Evolutionary conservation across 2,888 invertebrate genomes (phyloP).

Genomic region (Apamea epomidion): DNA sequence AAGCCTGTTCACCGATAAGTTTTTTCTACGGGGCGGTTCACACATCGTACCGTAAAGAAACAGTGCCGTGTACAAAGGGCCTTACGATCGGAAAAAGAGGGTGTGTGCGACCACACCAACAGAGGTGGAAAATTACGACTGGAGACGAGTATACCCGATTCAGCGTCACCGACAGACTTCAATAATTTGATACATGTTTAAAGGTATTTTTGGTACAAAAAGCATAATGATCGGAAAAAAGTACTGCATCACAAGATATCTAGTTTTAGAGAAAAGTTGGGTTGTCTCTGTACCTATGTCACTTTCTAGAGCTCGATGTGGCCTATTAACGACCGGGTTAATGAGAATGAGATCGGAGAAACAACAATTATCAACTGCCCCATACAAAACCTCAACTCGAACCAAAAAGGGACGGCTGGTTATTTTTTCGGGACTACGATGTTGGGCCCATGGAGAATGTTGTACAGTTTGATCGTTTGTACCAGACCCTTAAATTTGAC

Average conservation of each 20-base stretch:
- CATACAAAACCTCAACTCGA: too few species aligned
- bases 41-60: neutral
- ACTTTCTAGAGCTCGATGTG: neutral
- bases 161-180: neutral
- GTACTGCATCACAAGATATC: neutral
- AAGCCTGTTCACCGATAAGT: too few species aligned
- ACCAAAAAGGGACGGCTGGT: too few species aligned
- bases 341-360: neutral
- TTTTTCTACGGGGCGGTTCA: neutral
- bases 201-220: slow-evolving; percentile 24
- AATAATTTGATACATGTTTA: slow-evolving; percentile 15
- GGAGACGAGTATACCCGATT: neutral
- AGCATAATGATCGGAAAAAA: slow-evolving; percentile 6
- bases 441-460: too few species aligned
- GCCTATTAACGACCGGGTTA: neutral
- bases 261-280: neutral
- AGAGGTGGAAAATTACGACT: too few species aligned
- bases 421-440: too few species aligned
- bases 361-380: too few species aligned
- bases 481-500: too few species aligned
- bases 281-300: neutral
- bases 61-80: neutral
- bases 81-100: neutral
- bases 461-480: too few species aligned
- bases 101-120: too few species aligned